phyloP scores from a whole-genome alignment of 23 tunicate species.

The Ciona savignyi region DNA sequence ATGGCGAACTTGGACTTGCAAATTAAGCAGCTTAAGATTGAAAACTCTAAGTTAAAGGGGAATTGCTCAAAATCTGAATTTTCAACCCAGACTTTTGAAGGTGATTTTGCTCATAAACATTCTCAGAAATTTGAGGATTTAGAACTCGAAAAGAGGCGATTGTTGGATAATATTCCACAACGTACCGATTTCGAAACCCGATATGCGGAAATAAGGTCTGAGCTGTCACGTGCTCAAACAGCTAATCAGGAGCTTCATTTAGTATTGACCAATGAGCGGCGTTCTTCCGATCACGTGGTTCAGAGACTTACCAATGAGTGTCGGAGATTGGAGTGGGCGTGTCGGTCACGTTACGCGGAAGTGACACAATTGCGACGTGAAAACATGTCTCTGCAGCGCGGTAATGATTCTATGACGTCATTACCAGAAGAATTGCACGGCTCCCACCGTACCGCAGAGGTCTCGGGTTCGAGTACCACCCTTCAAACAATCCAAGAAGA shows the following conservation, averaged over 20 bases:
- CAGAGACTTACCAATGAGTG: not conserved
- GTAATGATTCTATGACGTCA: not conserved
- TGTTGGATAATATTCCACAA: not conserved
- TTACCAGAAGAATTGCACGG: not conserved
- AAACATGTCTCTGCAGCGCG: not conserved
- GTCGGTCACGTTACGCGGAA: not conserved
- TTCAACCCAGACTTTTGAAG: not conserved
- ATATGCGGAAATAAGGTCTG: not conserved
- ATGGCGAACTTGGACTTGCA: not conserved
- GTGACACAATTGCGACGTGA: not conserved
- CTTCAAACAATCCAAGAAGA: not conserved
- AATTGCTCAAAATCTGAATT: not conserved
- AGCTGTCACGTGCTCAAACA: not conserved
- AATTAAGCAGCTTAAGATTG: not conserved
- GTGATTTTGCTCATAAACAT: not conserved
- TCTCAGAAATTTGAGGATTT: not conserved
- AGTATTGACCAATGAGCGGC: not conserved
- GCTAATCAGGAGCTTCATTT: not conserved
- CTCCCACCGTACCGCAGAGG: not conserved
- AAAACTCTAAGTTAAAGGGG: constrained; percentile 4
- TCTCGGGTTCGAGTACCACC: not conserved
- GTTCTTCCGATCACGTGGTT: not conserved
- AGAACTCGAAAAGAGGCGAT: not conserved
- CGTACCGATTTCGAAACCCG: not conserved
- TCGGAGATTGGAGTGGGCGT: not conserved